phyloP scores from a whole-genome alignment of 1,140 invertebrate genomes.

The Diabrotica virgifera region DNA sequence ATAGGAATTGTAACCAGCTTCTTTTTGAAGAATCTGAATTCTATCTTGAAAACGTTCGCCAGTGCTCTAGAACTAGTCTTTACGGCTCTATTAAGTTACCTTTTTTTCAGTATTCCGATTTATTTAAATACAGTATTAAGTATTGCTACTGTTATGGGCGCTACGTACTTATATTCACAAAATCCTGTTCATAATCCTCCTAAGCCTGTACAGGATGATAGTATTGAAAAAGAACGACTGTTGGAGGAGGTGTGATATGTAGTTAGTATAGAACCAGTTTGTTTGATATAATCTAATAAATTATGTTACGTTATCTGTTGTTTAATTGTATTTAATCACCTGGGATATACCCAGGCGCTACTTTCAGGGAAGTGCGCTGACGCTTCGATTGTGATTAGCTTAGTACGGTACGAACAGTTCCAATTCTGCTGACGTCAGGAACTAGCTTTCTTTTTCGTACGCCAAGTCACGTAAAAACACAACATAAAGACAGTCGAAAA shows the following conservation, averaged over 20 bases:
- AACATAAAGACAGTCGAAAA: too few relatives aligned
- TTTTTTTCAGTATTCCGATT: slow-evolving; percentile 86
- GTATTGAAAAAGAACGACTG: slow-evolving; percentile 17
- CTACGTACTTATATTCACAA: slow-evolving; percentile 84
- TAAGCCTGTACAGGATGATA: slow-evolving; percentile 9
- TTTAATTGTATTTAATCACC: too few relatives aligned
- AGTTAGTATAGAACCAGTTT: not conserved
- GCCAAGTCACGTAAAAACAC: too few relatives aligned
- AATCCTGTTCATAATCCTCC: slow-evolving; percentile 68
- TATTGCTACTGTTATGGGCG: slow-evolving; percentile 78
- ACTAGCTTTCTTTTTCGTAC: too few relatives aligned
- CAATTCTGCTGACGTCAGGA: too few relatives aligned
- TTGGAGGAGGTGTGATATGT: slow-evolving; percentile 29
- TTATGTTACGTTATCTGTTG: too few relatives aligned
- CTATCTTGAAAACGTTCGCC: slow-evolving; percentile 94
- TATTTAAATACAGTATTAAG: slow-evolving; percentile 78
- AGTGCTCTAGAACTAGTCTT: slow-evolving; percentile 90
- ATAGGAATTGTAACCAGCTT: slow-evolving; percentile 93
- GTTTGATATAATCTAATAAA: too few relatives aligned
- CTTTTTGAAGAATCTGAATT: slow-evolving; percentile 90
- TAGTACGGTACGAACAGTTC: too few relatives aligned
- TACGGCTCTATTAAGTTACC: slow-evolving; percentile 84
- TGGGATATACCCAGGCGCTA: too few relatives aligned
- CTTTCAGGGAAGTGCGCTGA: too few relatives aligned
- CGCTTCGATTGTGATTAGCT: too few relatives aligned